phyloP scores from a whole-genome alignment of 2,113 vertebrate genomes.

The Condylura cristata region DNA sequence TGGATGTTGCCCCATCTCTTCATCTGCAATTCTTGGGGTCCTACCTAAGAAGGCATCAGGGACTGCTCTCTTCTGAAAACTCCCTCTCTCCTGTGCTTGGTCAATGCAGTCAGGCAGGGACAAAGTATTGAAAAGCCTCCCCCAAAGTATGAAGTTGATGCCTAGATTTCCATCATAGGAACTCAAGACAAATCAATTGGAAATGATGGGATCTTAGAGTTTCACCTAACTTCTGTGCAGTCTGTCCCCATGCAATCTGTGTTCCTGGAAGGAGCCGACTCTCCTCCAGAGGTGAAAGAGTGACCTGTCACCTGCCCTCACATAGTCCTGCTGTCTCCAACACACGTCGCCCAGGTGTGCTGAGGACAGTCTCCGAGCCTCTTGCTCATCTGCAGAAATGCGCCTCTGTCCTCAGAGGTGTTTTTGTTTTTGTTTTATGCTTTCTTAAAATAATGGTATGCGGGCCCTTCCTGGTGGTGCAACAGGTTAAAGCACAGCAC shows the following conservation, averaged over 20 bases:
- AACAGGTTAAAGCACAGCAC: too few relatives aligned
- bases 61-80: not conserved
- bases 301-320: not conserved
- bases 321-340: not conserved
- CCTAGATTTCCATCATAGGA: not conserved
- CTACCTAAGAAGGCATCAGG: not conserved
- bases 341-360: too few relatives aligned
- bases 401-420: not conserved
- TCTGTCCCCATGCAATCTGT: not conserved
- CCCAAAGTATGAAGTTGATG: not conserved
- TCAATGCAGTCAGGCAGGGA: not conserved
- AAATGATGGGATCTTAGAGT: not conserved
- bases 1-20: not conserved
- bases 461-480: too few relatives aligned
- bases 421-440: not conserved
- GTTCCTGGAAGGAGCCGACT: not conserved
- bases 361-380: not conserved
- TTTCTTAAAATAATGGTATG: not conserved
- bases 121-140: not conserved
- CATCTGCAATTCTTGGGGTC: not conserved
- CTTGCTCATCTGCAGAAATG: not conserved
- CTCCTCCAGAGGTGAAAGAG: not conserved
- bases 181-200: not conserved
- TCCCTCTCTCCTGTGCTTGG: not conserved
- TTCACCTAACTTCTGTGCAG: not conserved